Evolutionary conservation across 2,888 invertebrate species (phyloP).

Genomic region (Tanytarsus gracilentus): DNA sequence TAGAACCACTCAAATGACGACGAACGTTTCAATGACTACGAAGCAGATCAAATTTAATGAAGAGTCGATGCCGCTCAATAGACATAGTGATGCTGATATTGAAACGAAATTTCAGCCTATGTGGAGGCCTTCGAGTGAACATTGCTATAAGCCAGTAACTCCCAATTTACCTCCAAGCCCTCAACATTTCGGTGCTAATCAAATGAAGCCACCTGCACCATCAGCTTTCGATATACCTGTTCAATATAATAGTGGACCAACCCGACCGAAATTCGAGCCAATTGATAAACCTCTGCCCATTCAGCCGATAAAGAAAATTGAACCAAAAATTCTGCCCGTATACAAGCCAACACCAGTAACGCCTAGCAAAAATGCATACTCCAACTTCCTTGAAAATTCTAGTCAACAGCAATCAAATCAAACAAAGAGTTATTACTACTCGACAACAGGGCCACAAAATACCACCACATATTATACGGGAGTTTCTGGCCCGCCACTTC

Average conservation of each 20-base stretch:
- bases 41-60: slow-evolving; percentile 38
- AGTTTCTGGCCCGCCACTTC: slow-evolving; percentile 49
- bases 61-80: slow-evolving; percentile 38
- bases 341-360: slow-evolving; percentile 49
- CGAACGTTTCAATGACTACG: slow-evolving; percentile 43
- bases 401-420: slow-evolving; percentile 39
- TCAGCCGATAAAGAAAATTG: slow-evolving; percentile 40
- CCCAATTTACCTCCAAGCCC: slow-evolving; percentile 48
- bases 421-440: slow-evolving; percentile 26
- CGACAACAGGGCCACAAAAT: slow-evolving; percentile 34
- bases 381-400: slow-evolving; percentile 48
- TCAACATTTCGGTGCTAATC: slow-evolving; percentile 43
- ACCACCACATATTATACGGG: slow-evolving; percentile 49
- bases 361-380: slow-evolving; percentile 50
- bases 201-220: slow-evolving; percentile 49
- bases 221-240: slow-evolving; percentile 50
- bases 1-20: slow-evolving; percentile 45
- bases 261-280: slow-evolving; percentile 51
- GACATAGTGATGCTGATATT: slow-evolving; percentile 63
- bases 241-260: slow-evolving; percentile 40
- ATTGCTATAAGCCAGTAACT: slow-evolving; percentile 51
- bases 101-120: slow-evolving; percentile 54
- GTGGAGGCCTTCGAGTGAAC: slow-evolving; percentile 50
- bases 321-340: slow-evolving; percentile 40
- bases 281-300: slow-evolving; percentile 43